Percentiles rank a stretch among this genome's conserved stretches.
Evolutionary conservation across 2,797 vertebrate genomes (phyloP).

Genomic region (Cyclura pinguis): DNA sequence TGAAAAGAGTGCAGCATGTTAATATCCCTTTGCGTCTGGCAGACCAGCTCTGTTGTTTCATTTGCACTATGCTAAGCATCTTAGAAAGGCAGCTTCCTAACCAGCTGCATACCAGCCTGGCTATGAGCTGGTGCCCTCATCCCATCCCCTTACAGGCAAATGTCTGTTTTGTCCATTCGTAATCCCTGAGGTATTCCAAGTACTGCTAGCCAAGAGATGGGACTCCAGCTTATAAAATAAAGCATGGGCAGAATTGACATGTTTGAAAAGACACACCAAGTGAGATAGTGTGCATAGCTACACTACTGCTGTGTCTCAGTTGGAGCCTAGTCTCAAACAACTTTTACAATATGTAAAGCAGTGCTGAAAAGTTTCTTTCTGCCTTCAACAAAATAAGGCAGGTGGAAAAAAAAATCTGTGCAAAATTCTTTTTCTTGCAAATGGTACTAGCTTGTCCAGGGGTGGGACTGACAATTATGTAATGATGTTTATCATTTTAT

Average conservation of each 20-base stretch:
- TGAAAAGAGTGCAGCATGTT: constrained; percentile 16
- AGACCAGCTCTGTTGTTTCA: constrained; percentile 36
- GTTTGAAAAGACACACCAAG: not conserved
- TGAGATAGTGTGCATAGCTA: not conserved
- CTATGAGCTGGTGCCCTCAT: not conserved
- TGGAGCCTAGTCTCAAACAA: not conserved
- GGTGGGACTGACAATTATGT: constrained; percentile 11
- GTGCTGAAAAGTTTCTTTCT: not conserved
- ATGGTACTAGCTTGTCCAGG: constrained; percentile 5
- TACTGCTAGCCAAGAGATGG: not conserved
- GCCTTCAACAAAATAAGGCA: not conserved
- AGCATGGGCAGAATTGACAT: not conserved
- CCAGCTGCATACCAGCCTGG: not conserved
- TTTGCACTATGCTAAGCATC: constrained; percentile 26
- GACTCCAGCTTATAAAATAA: not conserved
- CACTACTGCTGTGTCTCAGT: not conserved
- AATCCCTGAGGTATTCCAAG: not conserved
- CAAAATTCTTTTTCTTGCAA: not conserved
- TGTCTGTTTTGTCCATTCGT: constrained; percentile 10
- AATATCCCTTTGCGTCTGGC: constrained; percentile 49
- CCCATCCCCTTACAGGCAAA: not conserved
- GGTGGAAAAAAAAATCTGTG: not conserved
- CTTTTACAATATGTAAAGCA: not conserved
- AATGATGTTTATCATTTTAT: constrained; percentile 37
- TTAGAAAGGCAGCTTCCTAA: not conserved